Evolutionary conservation across 2,797 vertebrate species (phyloP).

Genomic region (Buceros bicornis): DNA sequence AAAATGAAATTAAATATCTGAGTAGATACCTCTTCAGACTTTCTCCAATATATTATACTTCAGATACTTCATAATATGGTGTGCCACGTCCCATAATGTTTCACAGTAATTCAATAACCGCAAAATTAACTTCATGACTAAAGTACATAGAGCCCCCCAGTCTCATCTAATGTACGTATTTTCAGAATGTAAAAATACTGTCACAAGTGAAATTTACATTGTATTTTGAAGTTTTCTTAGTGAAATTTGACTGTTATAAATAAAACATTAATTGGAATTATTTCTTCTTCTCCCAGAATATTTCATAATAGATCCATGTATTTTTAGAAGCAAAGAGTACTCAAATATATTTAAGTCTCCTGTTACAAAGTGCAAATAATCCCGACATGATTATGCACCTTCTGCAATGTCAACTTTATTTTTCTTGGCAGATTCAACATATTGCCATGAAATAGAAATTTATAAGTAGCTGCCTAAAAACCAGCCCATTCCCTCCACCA

Average conservation of each 20-base stretch:
- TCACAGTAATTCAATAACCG: not conserved
- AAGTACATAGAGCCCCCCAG: not conserved
- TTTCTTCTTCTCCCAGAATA: not conserved
- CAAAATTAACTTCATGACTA: not conserved
- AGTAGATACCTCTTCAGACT: not conserved
- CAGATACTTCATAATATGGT: not conserved
- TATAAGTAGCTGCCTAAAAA: not conserved
- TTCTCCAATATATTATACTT: not conserved
- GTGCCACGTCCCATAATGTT: not conserved
- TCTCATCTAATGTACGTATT: not conserved
- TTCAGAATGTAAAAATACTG: not conserved
- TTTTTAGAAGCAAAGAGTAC: conserved; percentile 23
- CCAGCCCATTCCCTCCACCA: not conserved
- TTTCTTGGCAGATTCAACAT: not conserved
- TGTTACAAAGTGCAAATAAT: not conserved
- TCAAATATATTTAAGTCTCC: not conserved
- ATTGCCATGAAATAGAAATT: not conserved
- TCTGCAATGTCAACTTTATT: conserved; percentile 18
- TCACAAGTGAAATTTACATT: not conserved
- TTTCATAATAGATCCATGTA: not conserved
- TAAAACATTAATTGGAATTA: not conserved
- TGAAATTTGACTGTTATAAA: conserved; percentile 3
- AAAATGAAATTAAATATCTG: not conserved
- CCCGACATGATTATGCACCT: not conserved
- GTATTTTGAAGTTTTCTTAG: not conserved